Evolutionary conservation across 2,797 vertebrate genomes (phyloP).

Genomic region (Todus mexicanus): DNA sequence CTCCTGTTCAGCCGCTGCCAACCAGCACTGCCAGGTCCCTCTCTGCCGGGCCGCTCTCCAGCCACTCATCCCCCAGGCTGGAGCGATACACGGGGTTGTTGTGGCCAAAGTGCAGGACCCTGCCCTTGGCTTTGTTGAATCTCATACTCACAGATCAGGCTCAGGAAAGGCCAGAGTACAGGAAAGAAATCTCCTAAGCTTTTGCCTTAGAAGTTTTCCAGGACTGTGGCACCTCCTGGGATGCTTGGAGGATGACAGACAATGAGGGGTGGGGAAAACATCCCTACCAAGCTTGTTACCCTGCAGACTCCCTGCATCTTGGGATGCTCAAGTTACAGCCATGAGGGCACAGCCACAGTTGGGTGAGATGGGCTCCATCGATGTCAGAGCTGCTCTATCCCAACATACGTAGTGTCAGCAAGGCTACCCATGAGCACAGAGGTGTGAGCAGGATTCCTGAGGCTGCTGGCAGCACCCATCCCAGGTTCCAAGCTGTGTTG

Average conservation of each 20-base stretch:
- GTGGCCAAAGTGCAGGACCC: no score
- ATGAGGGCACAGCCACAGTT: fast-evolving
- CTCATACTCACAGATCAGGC: background rate
- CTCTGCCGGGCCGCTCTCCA: no score
- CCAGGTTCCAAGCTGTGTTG: background rate
- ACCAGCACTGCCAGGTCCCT: no score
- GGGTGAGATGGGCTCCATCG: background rate
- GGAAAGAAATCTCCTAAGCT: background rate
- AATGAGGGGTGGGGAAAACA: background rate
- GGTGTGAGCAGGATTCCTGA: background rate
- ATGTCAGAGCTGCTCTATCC: fast-evolving
- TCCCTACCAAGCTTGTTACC: background rate
- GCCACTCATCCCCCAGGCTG: no score
- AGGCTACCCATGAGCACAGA: background rate
- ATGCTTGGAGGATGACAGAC: background rate
- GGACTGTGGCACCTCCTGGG: background rate
- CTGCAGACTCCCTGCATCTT: background rate
- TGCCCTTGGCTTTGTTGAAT: no score
- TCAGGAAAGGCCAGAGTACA: background rate
- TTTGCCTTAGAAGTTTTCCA: background rate
- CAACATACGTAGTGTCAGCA: fast-evolving
- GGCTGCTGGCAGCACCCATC: background rate
- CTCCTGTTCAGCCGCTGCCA: no score
- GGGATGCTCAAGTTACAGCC: background rate
- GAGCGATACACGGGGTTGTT: no score